These are phyloP conservation scores for Xiphophorus birchmanni DNA, from an alignment of 2,797 vertebrate genomes.

Conservation along the genomic window DNA sequence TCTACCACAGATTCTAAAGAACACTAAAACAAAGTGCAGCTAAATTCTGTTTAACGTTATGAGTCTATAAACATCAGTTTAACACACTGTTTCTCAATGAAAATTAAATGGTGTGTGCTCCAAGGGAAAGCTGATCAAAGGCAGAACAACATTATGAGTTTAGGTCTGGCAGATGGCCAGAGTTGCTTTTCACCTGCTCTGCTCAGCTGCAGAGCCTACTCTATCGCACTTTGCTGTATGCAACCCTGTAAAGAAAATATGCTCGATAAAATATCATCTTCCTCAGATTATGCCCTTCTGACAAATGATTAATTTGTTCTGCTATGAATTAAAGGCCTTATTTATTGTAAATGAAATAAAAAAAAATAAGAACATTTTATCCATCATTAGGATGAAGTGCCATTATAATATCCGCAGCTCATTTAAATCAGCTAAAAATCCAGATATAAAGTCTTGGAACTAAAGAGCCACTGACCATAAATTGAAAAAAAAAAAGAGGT, in stretches of 20 bases:
- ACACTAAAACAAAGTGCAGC: slow-evolving; percentile 12
- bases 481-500: background rate
- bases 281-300: slow-evolving; percentile 58
- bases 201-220: slow-evolving; percentile 25
- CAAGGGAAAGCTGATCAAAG: slow-evolving; percentile 57
- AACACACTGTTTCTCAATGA: slow-evolving; percentile 45
- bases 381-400: background rate
- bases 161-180: slow-evolving; percentile 56
- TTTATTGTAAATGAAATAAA: background rate
- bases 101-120: slow-evolving; percentile 47
- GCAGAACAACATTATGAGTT: slow-evolving; percentile 56
- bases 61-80: slow-evolving; percentile 52
- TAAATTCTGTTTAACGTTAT: slow-evolving; percentile 51
- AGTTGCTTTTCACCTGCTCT: slow-evolving; percentile 43
- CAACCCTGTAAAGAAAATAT: slow-evolving; percentile 64
- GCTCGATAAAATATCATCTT: slow-evolving; percentile 64
- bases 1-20: slow-evolving; percentile 25
- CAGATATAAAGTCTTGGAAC: too few relatives aligned
- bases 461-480: background rate
- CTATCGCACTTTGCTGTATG: slow-evolving; percentile 55
- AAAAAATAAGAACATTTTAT: slow-evolving; percentile 29
- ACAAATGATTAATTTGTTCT: background rate
- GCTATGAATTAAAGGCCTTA: slow-evolving; percentile 3
- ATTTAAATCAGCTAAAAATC: too few relatives aligned
- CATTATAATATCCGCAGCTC: too few relatives aligned